phyloP scores from a whole-genome alignment of 2,113 vertebrate genomes.

The Crotophaga sulcirostris region DNA sequence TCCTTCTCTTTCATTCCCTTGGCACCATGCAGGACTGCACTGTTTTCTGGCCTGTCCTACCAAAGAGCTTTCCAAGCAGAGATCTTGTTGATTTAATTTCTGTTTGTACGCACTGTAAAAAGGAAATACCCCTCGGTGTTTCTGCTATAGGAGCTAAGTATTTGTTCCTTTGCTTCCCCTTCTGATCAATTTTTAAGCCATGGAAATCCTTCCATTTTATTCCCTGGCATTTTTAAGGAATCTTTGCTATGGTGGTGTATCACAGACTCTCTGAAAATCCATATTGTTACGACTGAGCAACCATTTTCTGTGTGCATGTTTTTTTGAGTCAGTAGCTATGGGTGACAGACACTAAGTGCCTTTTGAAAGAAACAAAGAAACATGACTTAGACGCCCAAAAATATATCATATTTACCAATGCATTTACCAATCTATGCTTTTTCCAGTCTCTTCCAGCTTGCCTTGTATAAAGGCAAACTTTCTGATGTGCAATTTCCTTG shows the following conservation, averaged over 20 bases:
- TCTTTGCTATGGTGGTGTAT: accelerated
- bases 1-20: neutral
- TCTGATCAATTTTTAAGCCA: neutral
- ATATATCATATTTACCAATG: neutral
- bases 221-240: neutral
- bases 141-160: neutral
- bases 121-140: neutral
- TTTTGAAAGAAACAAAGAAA: neutral
- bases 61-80: neutral
- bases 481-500: neutral
- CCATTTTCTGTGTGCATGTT: neutral
- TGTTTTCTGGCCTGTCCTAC: accelerated
- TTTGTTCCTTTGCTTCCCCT: neutral
- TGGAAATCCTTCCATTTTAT: neutral
- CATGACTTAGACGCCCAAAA: neutral
- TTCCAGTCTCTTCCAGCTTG: neutral
- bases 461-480: neutral
- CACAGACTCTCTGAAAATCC: neutral
- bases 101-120: neutral
- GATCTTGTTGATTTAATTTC: neutral
- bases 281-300: neutral
- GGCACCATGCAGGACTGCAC: neutral
- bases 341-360: neutral
- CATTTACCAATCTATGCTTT: neutral
- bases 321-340: neutral